Conservation (phyloP, 53 echinoderm and acorn worm species). For the Crossaster papposus region DNA sequence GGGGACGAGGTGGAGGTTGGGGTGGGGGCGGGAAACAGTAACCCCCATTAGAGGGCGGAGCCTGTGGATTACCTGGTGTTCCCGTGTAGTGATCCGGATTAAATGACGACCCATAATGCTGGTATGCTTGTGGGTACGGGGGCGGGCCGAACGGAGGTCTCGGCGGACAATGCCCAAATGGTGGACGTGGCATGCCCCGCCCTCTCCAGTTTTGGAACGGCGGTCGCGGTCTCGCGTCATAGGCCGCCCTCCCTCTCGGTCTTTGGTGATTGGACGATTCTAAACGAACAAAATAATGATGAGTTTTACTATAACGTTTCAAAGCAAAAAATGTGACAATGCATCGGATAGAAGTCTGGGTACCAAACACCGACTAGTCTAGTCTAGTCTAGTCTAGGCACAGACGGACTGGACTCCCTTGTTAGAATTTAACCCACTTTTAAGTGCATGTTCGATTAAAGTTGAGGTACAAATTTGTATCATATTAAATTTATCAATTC, state of each 20-base stretch:
- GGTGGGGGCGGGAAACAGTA: background rate
- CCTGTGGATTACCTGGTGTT: conserved; percentile 32
- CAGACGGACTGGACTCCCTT: too few species aligned
- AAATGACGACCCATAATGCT: conserved; percentile 10
- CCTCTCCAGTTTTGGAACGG: conserved; percentile 41
- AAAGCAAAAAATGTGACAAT: too few species aligned
- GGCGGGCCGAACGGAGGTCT: background rate
- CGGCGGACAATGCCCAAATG: conserved; percentile 1
- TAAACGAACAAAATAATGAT: conserved; percentile 10
- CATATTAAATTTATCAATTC: too few species aligned
- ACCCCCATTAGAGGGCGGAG: background rate
- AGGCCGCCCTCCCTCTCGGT: conserved; percentile 1
- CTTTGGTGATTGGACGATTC: conserved; percentile 1
- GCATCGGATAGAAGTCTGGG: too few species aligned
- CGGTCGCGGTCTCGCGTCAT: background rate
- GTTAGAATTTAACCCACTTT: too few species aligned
- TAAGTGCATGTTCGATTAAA: too few species aligned
- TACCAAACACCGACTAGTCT: too few species aligned
- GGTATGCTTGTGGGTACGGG: background rate
- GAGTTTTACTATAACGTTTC: background rate
- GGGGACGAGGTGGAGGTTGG: background rate
- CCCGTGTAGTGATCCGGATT: conserved; percentile 27
- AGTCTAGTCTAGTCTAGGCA: too few species aligned
- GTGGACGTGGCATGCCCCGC: conserved; percentile 34
- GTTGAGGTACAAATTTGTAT: too few species aligned